Conservation (phyloP, 2,888 invertebrate species). For the Acleris cristana region DNA sequence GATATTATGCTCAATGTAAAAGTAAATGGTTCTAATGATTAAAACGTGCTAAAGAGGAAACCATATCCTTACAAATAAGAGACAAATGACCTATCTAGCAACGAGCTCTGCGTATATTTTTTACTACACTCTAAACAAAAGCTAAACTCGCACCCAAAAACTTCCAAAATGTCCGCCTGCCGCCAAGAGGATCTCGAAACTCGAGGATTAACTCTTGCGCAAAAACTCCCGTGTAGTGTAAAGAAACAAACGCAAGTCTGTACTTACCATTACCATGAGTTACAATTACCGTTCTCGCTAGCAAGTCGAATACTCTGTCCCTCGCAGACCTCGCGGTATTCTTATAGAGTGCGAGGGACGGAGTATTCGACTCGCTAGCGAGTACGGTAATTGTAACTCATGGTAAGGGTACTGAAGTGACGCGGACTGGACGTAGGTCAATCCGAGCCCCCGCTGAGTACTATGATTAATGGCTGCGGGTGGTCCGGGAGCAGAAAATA, state of each 20-base stretch:
- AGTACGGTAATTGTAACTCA: too few relatives aligned
- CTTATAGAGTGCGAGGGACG: too few relatives aligned
- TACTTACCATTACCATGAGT: too few relatives aligned
- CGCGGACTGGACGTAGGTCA: constrained; percentile 66
- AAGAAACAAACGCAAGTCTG: constrained; percentile 48
- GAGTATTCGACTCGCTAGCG: too few relatives aligned
- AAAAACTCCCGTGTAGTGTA: constrained; percentile 42
- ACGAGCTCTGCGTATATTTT: too few relatives aligned
- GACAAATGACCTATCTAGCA: too few relatives aligned
- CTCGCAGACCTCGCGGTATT: too few relatives aligned
- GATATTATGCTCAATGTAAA: too few relatives aligned
- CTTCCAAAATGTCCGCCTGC: not conserved
- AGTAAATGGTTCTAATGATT: not conserved
- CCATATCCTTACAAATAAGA: too few relatives aligned
- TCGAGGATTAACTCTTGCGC: constrained; percentile 44
- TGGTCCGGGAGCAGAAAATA: constrained; percentile 70
- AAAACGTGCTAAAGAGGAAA: not conserved
- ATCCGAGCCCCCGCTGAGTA: constrained; percentile 66
- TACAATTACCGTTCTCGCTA: too few relatives aligned
- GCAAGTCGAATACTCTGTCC: too few relatives aligned
- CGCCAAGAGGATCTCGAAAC: constrained; percentile 25
- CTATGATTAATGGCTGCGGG: constrained; percentile 74
- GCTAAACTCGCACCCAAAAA: not conserved
- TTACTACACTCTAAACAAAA: too few relatives aligned
- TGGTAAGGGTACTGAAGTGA: constrained; percentile 44